Base-by-base conservation (phyloP, 1,140 invertebrate species). In the Lordiphosa clarofinis region DNA sequence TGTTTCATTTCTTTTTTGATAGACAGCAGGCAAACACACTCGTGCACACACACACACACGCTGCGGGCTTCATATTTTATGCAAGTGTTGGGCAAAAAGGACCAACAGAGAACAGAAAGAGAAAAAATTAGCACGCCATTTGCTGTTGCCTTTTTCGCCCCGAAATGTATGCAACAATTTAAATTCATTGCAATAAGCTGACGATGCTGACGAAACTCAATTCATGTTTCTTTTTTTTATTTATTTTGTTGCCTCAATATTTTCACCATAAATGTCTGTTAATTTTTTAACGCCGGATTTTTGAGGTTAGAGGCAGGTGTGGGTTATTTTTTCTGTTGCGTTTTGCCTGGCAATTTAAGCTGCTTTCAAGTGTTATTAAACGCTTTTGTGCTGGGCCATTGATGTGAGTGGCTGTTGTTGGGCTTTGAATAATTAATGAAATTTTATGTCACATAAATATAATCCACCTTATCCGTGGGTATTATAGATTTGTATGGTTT, bases 181-280 rank as follows among this genome's bases (percentile, higher is more conserved):
- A 84, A 84, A 84, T 84, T 78, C 78, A 84, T 84, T 75, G 79
- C 73, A 78, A 78, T 78, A 82, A 78, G 78, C 64, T 42, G 66
- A 28, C 24, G 24, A 28, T 28, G 24, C 24, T 28, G 24, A 28
- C 24, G 24, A 28, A 28, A 28, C 24, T 28, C 24, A 28, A 28
- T 28, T 1, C 24, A 7, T 6, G 4, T 5, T 6, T 6, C 5
- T 28, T 6, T 6, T 28, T 42, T 53, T 12, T 24, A 24, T 54
- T 49, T 36, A 24, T 24, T 28, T 28, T 28, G 24, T 28, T 28
- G 24, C 24, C 24, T 28, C 24, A 66, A 62, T 48, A 33, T 35
- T 67, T 48, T 59, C 66, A 46, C 62, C 65, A 73, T 65, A 73
- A 78, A 78, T 75, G 72, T 54, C 57, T 76, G 65, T 78, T 73